Evolutionary conservation across 2,888 invertebrate genomes (phyloP).

Genomic region (Dicyrtomina minuta): DNA sequence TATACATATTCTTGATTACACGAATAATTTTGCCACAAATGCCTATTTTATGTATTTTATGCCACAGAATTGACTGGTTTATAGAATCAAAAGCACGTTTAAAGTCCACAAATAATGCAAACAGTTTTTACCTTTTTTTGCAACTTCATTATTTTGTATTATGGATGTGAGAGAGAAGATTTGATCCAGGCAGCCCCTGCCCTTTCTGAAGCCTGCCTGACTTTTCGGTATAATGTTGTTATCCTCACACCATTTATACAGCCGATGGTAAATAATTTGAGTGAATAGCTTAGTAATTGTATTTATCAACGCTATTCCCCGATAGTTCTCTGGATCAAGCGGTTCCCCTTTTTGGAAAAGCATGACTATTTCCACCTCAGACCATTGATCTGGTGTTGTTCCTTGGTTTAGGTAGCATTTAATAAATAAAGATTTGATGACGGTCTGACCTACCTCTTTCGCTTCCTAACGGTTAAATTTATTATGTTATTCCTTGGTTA

Average conservation of each 20-base stretch:
- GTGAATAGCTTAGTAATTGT: slow-evolving; percentile 46
- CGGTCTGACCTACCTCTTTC: no score
- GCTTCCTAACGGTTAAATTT: no score
- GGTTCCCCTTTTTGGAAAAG: slow-evolving; percentile 46
- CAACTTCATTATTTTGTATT: slow-evolving; percentile 38
- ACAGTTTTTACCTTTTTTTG: no score
- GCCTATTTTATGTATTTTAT: slow-evolving; percentile 31
- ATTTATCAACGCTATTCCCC: slow-evolving; percentile 39
- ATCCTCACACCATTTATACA: slow-evolving; percentile 41
- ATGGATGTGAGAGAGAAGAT: slow-evolving; percentile 43
- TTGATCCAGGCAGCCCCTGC: slow-evolving; percentile 46
- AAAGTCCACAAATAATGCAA: slow-evolving; percentile 49
- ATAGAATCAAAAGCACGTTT: slow-evolving; percentile 46
- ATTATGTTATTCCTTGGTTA: no score
- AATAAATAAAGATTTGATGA: no score
- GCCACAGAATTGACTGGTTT: slow-evolving; percentile 40
- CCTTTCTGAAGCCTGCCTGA: slow-evolving; percentile 49
- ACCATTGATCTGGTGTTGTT: slow-evolving; percentile 28
- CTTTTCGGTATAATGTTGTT: slow-evolving; percentile 47
- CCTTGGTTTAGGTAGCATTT: no score
- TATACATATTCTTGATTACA: slow-evolving; percentile 24
- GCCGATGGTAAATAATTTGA: slow-evolving; percentile 34
- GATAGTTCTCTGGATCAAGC: slow-evolving; percentile 39
- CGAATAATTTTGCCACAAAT: slow-evolving; percentile 42
- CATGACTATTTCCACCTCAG: slow-evolving; percentile 36